Conservation (phyloP, 2,113 vertebrate genomes). For the Chiloscyllium plagiosum region DNA sequence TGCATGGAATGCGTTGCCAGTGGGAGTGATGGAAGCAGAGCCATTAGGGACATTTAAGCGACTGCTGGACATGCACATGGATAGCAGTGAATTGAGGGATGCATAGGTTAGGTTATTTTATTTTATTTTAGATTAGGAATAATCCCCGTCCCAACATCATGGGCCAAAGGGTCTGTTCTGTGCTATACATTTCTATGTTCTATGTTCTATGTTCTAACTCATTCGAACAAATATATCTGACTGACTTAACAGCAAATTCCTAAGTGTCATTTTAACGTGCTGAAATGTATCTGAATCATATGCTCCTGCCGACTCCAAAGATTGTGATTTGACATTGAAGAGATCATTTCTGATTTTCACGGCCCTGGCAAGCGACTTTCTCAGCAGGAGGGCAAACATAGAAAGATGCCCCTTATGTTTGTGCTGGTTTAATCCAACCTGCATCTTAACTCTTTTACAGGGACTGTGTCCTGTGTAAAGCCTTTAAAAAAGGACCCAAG, state of each 20-base stretch:
- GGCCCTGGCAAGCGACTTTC: not conserved
- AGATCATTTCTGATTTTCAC: not conserved
- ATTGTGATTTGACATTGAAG: not conserved
- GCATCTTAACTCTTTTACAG: not conserved
- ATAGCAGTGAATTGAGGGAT: too few species aligned
- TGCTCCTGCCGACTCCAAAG: too few species aligned
- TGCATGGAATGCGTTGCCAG: too few species aligned
- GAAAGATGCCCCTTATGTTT: not conserved
- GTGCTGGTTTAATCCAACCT: not conserved
- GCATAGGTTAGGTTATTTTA: too few species aligned
- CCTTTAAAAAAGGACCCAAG: conserved; percentile 23
- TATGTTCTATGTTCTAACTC: not conserved
- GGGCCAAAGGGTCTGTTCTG: too few species aligned
- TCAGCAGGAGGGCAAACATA: not conserved
- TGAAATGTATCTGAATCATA: not conserved
- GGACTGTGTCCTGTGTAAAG: conserved; percentile 40
- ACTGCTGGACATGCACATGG: too few species aligned
- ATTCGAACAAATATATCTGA: not conserved
- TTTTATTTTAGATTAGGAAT: too few species aligned
- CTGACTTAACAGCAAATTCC: not conserved
- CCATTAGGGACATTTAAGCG: too few species aligned
- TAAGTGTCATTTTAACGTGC: not conserved
- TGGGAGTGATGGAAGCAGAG: too few species aligned
- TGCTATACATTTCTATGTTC: too few species aligned
- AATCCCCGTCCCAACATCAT: too few species aligned